Percentiles rank a stretch among this genome's conserved stretches.
Conservation (phyloP, 2,797 vertebrate genomes). For the Leptoclinus maculatus region DNA sequence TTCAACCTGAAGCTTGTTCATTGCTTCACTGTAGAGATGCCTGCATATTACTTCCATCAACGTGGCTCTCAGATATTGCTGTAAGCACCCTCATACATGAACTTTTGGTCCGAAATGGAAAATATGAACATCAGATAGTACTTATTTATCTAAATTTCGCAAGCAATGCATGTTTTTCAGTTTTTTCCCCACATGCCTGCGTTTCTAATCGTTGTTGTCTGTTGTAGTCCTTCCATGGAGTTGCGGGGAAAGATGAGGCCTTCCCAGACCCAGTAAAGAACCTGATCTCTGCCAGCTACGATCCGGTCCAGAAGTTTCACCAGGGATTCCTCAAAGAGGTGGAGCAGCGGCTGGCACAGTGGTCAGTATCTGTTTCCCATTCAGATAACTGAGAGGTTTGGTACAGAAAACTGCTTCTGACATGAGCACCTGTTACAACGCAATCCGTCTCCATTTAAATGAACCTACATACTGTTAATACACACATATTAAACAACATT, state of each 20-base stretch:
- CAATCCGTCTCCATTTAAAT: too few species aligned
- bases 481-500: background rate
- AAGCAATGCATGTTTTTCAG: background rate
- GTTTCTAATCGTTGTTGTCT: background rate
- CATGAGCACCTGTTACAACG: too few species aligned
- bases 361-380: conserved; percentile 82
- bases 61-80: background rate
- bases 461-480: background rate
- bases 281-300: conserved; percentile 89
- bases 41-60: background rate
- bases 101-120: background rate
- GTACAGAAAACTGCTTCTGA: too few species aligned
- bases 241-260: conserved; percentile 87
- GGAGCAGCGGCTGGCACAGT: conserved; percentile 92
- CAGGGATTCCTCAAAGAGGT: conserved; percentile 93
- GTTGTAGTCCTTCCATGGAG: conserved; percentile 89
- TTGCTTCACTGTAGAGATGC: too few species aligned
- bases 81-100: background rate
- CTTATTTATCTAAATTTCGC: background rate
- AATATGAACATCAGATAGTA: background rate
- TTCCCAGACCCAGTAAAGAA: conserved; percentile 88
- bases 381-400: background rate
- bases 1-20: background rate
- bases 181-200: background rate
- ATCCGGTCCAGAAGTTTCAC: conserved; percentile 93